These are phyloP conservation scores for Ctenodactylus gundi DNA, from an alignment of 2,113 vertebrate genomes.

Conservation along the genomic window DNA sequence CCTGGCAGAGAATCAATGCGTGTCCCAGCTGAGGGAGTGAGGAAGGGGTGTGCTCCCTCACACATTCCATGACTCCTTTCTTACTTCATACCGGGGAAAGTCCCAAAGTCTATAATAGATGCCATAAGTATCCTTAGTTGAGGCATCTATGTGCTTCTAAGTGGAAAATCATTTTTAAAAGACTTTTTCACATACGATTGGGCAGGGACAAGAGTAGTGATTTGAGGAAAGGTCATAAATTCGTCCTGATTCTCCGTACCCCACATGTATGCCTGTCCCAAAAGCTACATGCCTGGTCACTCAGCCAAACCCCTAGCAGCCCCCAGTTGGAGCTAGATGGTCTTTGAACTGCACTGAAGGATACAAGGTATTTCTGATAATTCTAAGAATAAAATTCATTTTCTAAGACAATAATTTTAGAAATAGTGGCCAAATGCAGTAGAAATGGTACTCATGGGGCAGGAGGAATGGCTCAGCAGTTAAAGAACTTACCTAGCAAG, in stretches of 20 bases:
- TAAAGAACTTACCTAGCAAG: no score
- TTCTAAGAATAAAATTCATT: neutral
- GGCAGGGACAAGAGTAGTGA: neutral
- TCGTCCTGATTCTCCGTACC: neutral
- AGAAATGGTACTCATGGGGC: neutral
- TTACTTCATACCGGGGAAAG: accelerated
- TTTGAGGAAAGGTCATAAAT: neutral
- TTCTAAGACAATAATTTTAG: neutral
- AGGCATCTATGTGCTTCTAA: neutral
- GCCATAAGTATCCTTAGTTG: neutral
- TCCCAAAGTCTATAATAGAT: neutral
- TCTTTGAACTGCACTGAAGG: neutral
- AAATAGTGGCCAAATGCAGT: neutral
- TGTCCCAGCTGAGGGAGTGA: neutral
- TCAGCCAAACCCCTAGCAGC: accelerated
- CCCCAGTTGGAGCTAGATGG: neutral
- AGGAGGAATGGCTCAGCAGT: no score
- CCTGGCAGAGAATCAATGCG: no score
- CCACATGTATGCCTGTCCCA: neutral
- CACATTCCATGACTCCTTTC: neutral
- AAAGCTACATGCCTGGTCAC: neutral
- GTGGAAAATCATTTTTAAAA: neutral
- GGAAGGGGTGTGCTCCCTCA: neutral
- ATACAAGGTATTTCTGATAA: neutral
- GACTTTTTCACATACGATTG: neutral